Evolutionary conservation across 2,113 vertebrate species (phyloP).

Genomic region (Grammomys surdaster): DNA sequence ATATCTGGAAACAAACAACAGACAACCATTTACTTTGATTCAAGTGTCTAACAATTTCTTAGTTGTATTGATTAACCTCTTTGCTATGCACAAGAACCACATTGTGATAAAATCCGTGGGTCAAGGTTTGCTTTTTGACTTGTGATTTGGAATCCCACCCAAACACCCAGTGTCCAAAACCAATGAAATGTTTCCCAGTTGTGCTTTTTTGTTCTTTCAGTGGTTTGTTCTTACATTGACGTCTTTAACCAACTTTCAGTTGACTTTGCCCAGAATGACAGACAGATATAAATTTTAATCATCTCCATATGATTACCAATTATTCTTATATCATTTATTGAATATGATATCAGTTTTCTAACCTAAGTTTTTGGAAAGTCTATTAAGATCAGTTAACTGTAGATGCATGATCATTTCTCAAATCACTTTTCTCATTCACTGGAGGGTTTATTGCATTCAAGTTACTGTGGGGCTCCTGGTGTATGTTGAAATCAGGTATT

Average conservation of each 20-base stretch:
- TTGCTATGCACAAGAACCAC: not conserved
- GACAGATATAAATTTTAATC: not conserved
- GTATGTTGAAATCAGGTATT: no score
- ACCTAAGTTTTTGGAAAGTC: not conserved
- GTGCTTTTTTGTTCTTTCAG: not conserved
- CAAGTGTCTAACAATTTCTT: no score
- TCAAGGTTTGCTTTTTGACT: not conserved
- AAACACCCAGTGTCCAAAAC: not conserved
- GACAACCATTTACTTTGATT: not conserved
- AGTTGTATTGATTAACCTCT: not conserved
- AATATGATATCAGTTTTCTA: not conserved
- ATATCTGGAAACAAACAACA: not conserved
- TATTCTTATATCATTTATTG: not conserved
- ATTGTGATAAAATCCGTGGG: not conserved
- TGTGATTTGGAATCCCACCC: not conserved
- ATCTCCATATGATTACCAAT: not conserved
- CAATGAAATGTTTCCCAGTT: not conserved
- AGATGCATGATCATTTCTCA: not conserved
- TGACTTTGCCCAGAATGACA: not conserved
- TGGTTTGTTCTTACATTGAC: not conserved
- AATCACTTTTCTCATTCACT: not conserved
- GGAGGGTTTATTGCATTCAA: no score
- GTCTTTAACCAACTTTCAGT: not conserved
- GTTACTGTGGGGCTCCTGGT: no score
- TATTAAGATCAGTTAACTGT: not conserved